Base-by-base conservation (phyloP, 2,113 vertebrate genomes). In the Rhipidura dahli region DNA sequence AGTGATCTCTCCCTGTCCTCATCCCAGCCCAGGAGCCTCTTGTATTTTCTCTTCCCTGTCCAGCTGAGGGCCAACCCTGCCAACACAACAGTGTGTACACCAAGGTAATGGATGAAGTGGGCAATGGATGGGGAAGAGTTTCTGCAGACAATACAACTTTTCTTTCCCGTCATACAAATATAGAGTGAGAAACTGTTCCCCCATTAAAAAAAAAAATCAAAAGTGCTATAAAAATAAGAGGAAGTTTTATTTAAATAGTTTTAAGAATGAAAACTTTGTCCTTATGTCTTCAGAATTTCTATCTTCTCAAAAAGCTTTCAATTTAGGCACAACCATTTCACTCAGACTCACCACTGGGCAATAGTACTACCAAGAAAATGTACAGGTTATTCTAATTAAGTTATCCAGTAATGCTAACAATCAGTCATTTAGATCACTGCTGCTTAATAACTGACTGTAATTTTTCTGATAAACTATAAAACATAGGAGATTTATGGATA, bases 401-500 rank as follows among this genome's bases (percentile, higher is more conserved):
- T 78, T 78, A 83, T 6, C 6, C 53, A 78, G 8, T 65, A 72
- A 79, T 66, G 15, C 11, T 60, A 93, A 37, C 26, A 78, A 28
- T 69, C 60, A 90, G 14, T 73, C 12, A 83, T 50, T 86, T 83
- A 78, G 44, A 72, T 79, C 68, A 81, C n/a, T 56, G 11, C 23
- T 77, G 21, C 68, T 71, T 53, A 17, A 73, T 31, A 79, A 64
- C 21, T 56, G 10, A 75, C 24, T 60, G 9, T 16, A 79, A 35
- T 79, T 94, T 86, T 75, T 10, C 47, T 79, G 7, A 3, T 51
- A 42, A 94, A 64, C 30, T 76, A 47, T 65, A 51, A 69, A 89
- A 82, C 26, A 28, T 69, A 94, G 54, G 64, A 89, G 83, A 96
- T 88, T 93, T 95, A 95, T 65, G 37, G 54, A 64, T 60, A 83